phyloP scores from a whole-genome alignment of 92 coral and sea anemone species.

The Phymanthus crucifer region DNA sequence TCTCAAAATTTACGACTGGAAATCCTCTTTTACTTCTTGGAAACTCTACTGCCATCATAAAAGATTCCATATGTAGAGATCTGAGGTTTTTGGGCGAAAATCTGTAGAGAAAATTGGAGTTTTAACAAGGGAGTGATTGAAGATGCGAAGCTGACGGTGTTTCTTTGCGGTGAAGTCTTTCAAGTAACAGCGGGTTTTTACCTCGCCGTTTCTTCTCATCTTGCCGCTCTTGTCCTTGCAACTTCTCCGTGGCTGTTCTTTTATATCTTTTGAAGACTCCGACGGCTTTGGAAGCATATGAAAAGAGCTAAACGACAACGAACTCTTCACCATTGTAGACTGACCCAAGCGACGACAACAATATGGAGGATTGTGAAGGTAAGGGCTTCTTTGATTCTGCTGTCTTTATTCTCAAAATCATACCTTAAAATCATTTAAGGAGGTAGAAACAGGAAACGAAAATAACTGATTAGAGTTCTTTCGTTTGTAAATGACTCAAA shows the following conservation, averaged over 20 bases:
- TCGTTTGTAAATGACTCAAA: slow-evolving; percentile 2
- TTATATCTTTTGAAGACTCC: slow-evolving; percentile 38
- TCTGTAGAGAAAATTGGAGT: neutral
- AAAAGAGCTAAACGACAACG: neutral
- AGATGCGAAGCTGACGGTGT: slow-evolving; percentile 22
- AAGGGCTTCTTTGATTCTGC: neutral
- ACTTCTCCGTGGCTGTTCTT: slow-evolving; percentile 39
- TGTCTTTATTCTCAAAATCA: neutral
- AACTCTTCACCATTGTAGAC: neutral
- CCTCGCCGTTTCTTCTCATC: slow-evolving; percentile 9
- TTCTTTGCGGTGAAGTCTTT: slow-evolving; percentile 41
- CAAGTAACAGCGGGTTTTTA: slow-evolving; percentile 15
- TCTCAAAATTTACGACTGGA: neutral
- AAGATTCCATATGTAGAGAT: neutral
- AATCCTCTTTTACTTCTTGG: neutral
- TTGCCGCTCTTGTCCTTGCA: slow-evolving; percentile 47
- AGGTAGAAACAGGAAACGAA: neutral
- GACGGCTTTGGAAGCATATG: slow-evolving; percentile 13
- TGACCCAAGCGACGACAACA: slow-evolving; percentile 20
- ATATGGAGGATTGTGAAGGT: slow-evolving; percentile 44
- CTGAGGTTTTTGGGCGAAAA: neutral
- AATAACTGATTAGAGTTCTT: neutral
- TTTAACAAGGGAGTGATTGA: neutral
- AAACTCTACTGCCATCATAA: neutral
- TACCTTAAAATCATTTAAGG: neutral